Percentiles rank a stretch among this genome's conserved stretches.
Conservation (phyloP, 2,113 vertebrate genomes). For the Tricholaema leucomelas region DNA sequence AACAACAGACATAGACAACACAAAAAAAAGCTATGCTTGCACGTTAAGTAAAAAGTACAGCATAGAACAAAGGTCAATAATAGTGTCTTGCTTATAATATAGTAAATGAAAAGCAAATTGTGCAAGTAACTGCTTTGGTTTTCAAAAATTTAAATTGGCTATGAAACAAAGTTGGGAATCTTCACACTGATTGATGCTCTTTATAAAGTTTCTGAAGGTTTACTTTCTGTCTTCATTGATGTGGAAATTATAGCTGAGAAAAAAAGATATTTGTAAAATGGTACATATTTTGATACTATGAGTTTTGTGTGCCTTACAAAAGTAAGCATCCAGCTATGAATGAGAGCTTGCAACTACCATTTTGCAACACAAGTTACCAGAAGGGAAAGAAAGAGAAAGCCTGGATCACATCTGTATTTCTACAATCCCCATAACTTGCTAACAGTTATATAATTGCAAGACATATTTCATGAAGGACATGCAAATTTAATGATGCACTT, state of each 20-base stretch:
- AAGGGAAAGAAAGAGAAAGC: neutral
- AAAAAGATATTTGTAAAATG: neutral
- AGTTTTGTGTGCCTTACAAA: fast-evolving
- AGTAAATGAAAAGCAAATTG: neutral
- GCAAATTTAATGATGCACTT: neutral
- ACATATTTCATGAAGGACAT: neutral
- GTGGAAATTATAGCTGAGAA: neutral
- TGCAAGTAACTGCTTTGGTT: neutral
- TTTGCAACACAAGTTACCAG: neutral
- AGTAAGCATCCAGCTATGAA: neutral
- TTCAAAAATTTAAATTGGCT: neutral
- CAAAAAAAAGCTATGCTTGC: neutral
- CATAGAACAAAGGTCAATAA: neutral
- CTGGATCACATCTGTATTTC: neutral
- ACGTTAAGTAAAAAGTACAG: neutral
- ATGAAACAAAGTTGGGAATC: neutral
- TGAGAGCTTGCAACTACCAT: neutral
- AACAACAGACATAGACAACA: neutral
- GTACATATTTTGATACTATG: neutral
- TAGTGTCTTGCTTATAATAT: neutral
- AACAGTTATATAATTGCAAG: neutral
- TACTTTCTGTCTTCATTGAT: neutral
- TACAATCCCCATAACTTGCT: neutral
- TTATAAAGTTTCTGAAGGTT: neutral
- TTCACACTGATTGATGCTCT: neutral